Percentiles rank a stretch among this genome's conserved stretches.
phyloP scores from a whole-genome alignment of 2,797 vertebrate species.

The Sarcophilus harrisii region DNA sequence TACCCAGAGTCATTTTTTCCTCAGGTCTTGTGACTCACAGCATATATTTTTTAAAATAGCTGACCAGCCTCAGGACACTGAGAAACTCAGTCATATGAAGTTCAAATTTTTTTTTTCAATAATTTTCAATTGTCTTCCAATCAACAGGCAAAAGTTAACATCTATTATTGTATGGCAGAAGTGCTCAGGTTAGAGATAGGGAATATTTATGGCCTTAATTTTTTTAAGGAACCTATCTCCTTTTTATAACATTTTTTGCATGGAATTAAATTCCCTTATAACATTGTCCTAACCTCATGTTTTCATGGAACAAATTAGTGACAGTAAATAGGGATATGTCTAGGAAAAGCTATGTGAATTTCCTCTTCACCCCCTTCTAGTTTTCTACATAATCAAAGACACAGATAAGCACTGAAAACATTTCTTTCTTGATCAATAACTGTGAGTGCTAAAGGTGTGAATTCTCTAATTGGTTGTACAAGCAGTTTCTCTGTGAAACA shows the following conservation, averaged over 20 bases:
- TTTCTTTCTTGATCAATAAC: not conserved
- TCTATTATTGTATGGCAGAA: not conserved
- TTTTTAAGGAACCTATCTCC: not conserved
- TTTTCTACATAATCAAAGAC: not conserved
- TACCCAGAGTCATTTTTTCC: not conserved
- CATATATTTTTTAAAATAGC: not conserved
- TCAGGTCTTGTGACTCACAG: not conserved
- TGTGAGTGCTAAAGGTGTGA: not conserved
- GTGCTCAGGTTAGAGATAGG: not conserved
- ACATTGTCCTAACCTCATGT: not conserved
- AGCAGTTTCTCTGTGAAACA: not conserved
- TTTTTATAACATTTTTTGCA: not conserved
- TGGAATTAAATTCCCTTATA: not conserved
- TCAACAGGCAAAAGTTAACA: not conserved
- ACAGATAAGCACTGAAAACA: not conserved
- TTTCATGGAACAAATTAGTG: slow-evolving; percentile 8
- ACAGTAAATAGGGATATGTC: not conserved
- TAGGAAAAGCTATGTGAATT: not conserved
- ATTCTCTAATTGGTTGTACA: not conserved
- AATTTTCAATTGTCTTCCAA: not conserved
- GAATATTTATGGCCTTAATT: not conserved
- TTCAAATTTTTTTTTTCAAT: not conserved
- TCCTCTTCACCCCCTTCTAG: not conserved
- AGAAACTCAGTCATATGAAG: not conserved
- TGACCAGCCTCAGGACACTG: not conserved